Evolutionary conservation across 2,888 invertebrate species (phyloP).

Genomic region (Spilarctia lutea): DNA sequence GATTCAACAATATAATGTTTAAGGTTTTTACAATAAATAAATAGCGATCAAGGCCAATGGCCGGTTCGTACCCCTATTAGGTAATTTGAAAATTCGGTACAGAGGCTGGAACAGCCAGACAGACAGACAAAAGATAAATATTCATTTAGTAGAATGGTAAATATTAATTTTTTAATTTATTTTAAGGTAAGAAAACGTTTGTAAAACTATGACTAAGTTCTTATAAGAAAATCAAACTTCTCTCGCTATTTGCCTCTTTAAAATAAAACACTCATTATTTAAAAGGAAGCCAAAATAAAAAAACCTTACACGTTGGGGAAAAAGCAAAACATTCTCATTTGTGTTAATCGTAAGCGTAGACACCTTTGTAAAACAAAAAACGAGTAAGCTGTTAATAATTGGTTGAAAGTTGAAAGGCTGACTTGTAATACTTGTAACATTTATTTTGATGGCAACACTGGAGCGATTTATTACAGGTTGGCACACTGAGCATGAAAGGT

Average conservation of each 20-base stretch:
- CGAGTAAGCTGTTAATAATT: conserved; percentile 52
- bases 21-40: too few species aligned
- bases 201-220: not conserved
- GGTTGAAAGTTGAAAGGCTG: conserved; percentile 54
- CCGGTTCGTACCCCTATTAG: too few species aligned
- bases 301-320: not conserved
- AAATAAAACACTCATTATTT: too few species aligned
- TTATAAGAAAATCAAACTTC: not conserved
- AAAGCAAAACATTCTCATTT: not conserved
- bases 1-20: too few species aligned
- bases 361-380: conserved; percentile 30
- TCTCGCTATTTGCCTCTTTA: not conserved
- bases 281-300: not conserved
- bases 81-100: too few species aligned
- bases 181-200: too few species aligned
- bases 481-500: conserved; percentile 49
- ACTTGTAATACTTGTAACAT: conserved; percentile 51
- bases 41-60: too few species aligned
- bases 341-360: conserved; percentile 17
- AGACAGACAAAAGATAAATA: too few species aligned
- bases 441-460: conserved; percentile 52
- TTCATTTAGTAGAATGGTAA: too few species aligned
- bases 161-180: too few species aligned
- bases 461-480: conserved; percentile 51
- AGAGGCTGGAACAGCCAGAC: too few species aligned